Evolutionary conservation across 2,888 invertebrate species (phyloP).

Genomic region (Gasteruption jaculator): DNA sequence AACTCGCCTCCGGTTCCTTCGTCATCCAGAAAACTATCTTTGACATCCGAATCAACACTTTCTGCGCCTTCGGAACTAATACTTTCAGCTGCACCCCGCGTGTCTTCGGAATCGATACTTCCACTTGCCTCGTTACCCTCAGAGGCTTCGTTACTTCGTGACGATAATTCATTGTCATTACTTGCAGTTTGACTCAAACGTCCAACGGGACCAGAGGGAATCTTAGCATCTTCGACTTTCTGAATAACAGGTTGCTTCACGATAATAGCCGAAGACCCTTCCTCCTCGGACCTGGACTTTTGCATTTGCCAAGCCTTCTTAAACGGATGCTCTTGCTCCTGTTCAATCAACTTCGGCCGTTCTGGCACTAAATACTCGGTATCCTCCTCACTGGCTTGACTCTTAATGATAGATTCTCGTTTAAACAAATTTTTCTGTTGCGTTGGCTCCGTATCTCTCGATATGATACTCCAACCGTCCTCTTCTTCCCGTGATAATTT

Average conservation of each 20-base stretch:
- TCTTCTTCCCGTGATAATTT: constrained; percentile 35
- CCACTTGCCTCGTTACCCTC: too few relatives aligned
- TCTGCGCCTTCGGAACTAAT: constrained; percentile 1
- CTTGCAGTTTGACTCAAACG: constrained; percentile 16
- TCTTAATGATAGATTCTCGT: constrained; percentile 47
- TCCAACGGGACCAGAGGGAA: too few relatives aligned
- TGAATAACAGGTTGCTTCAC: constrained; percentile 36
- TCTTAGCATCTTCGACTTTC: too few relatives aligned
- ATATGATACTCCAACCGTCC: constrained; percentile 26
- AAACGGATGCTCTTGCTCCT: constrained; percentile 48
- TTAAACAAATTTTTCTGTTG: constrained; percentile 39
- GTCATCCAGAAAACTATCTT: constrained; percentile 7
- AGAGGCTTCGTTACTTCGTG: too few relatives aligned
- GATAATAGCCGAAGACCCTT: constrained; percentile 34
- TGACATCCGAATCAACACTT: constrained; percentile 3
- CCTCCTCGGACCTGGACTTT: constrained; percentile 47
- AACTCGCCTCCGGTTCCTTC: constrained; percentile 17
- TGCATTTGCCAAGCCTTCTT: constrained; percentile 49
- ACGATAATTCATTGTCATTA: constrained; percentile 20
- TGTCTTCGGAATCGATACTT: too few relatives aligned
- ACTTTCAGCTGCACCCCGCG: too few relatives aligned
- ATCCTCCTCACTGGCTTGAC: constrained; percentile 49
- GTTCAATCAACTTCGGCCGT: constrained; percentile 45
- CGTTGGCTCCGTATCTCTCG: constrained; percentile 20
- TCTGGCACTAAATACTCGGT: constrained; percentile 47